Evolutionary conservation across 1,140 invertebrate species (phyloP).

Genomic region (Apis cerana): DNA sequence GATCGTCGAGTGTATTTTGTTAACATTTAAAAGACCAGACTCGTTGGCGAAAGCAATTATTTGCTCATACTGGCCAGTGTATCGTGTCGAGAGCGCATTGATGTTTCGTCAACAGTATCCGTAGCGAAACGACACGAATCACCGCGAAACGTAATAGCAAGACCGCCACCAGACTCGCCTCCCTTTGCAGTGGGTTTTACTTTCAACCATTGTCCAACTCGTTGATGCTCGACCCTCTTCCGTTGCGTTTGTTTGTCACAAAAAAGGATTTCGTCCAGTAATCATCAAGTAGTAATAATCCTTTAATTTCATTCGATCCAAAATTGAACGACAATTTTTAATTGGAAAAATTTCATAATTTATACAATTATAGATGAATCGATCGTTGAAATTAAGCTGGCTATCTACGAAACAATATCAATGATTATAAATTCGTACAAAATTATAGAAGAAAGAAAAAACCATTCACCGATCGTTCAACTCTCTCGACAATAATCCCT

Average conservation of each 20-base stretch:
- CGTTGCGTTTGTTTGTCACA: not conserved
- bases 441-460: too few species aligned
- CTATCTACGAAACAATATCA: too few species aligned
- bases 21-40: conserved; percentile 15
- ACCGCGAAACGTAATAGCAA: conserved; percentile 62
- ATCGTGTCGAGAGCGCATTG: conserved; percentile 21
- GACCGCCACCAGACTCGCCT: conserved; percentile 47
- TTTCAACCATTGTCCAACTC: conserved; percentile 36
- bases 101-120: conserved; percentile 54
- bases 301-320: too few species aligned
- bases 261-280: not conserved
- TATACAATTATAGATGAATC: too few species aligned
- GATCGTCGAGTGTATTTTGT: conserved; percentile 8
- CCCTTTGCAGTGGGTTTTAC: conserved; percentile 24
- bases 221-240: conserved; percentile 16
- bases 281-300: not conserved
- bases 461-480: too few species aligned
- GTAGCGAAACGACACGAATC: conserved; percentile 36
- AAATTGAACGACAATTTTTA: too few species aligned
- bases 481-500: too few species aligned
- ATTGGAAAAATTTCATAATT: too few species aligned
- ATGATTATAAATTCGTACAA: too few species aligned
- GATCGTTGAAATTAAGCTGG: too few species aligned
- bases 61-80: not conserved
- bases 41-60: conserved; percentile 13